phyloP scores from a whole-genome alignment of 2,888 invertebrate species.

The Onchidella celtica region DNA sequence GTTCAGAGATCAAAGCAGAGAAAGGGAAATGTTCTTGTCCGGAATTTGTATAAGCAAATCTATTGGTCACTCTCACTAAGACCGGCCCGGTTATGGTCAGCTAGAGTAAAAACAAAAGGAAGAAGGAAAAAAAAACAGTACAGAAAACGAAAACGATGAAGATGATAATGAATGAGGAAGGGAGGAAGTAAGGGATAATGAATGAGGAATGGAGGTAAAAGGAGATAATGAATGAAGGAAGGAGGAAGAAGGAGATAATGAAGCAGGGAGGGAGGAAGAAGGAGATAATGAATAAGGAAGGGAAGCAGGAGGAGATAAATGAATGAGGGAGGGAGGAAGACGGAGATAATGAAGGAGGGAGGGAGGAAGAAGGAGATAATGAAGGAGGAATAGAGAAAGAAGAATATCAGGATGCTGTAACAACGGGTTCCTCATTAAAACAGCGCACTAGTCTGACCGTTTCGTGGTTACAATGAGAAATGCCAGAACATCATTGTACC shows the following conservation, averaged over 20 bases:
- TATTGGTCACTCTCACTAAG: too few relatives aligned
- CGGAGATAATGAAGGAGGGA: background rate
- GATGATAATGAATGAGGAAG: background rate
- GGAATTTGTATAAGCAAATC: too few relatives aligned
- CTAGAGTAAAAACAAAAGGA: conserved; percentile 13
- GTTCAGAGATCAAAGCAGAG: too few relatives aligned
- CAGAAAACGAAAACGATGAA: conserved; percentile 11
- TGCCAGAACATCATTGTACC: too few relatives aligned
- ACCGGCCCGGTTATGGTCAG: too few relatives aligned
- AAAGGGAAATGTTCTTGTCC: too few relatives aligned
- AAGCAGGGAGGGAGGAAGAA: background rate
- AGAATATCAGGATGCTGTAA: background rate
- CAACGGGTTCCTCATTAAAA: too few relatives aligned
- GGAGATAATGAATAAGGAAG: background rate
- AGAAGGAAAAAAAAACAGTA: background rate
- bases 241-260: background rate
- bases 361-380: background rate
- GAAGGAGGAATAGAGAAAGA: background rate
- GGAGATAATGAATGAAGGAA: background rate
- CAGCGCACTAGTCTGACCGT: too few relatives aligned
- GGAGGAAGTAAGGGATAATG: background rate
- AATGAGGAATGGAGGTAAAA: background rate
- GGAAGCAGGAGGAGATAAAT: background rate
- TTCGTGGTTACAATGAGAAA: too few relatives aligned
- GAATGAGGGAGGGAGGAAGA: too few relatives aligned